phyloP scores from a whole-genome alignment of 1,140 invertebrate genomes.

The Procambarus clarkii region DNA sequence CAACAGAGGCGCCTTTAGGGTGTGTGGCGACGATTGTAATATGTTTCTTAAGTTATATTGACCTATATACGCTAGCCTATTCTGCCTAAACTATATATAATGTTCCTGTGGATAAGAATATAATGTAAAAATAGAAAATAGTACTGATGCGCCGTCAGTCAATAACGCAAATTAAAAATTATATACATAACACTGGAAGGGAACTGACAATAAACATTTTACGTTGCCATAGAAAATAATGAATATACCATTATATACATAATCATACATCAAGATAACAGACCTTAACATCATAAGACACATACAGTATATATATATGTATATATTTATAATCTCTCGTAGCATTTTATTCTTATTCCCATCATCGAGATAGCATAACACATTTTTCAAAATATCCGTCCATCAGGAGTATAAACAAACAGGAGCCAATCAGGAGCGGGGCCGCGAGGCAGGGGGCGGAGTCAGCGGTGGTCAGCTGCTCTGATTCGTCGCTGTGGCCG shows the following conservation, averaged over 20 bases:
- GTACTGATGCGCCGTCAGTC: too few species aligned
- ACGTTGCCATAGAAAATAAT: background rate
- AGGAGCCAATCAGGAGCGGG: background rate
- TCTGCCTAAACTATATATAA: too few species aligned
- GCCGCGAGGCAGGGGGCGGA: background rate
- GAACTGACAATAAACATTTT: background rate
- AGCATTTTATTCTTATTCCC: background rate
- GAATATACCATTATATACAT: background rate
- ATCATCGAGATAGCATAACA: background rate
- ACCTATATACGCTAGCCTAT: too few species aligned
- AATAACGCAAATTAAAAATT: too few species aligned
- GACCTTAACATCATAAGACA: conserved; percentile 4
- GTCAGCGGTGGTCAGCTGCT: background rate
- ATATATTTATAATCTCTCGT: background rate
- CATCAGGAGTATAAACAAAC: conserved; percentile 12
- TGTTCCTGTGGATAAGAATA: too few species aligned
- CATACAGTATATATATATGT: background rate
- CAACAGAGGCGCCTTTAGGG: too few species aligned
- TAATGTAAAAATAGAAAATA: too few species aligned
- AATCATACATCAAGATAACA: background rate
- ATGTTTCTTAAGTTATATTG: too few species aligned
- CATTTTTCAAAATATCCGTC: background rate
- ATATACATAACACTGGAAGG: background rate
- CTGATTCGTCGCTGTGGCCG: conserved; percentile 6
- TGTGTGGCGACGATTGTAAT: too few species aligned